Evolutionary conservation across 2,113 vertebrate genomes (phyloP).

Genomic region (Pteropus alecto): DNA sequence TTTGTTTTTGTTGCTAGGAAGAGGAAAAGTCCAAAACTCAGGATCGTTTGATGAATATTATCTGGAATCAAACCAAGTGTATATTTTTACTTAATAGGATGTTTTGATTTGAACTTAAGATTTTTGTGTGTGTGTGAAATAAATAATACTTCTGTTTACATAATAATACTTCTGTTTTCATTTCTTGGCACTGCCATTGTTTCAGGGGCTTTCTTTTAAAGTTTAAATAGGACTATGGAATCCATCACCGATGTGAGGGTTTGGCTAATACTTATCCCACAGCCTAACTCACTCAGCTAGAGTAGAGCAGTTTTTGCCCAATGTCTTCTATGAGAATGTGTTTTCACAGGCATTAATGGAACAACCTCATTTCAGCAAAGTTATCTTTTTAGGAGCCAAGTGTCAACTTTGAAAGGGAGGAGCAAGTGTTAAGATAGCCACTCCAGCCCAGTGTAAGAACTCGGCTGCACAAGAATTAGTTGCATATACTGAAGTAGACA

Average conservation of each 20-base stretch:
- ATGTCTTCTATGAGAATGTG: background rate
- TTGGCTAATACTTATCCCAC: background rate
- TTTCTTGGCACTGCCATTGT: background rate
- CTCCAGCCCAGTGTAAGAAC: background rate
- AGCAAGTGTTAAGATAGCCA: background rate
- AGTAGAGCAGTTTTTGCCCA: background rate
- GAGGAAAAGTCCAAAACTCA: background rate
- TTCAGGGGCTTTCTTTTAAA: background rate
- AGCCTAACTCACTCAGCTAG: background rate
- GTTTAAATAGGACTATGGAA: background rate
- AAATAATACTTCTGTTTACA: too few species aligned
- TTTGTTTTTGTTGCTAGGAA: slow-evolving; percentile 22
- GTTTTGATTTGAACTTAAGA: background rate
- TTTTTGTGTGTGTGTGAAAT: background rate
- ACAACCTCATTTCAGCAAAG: background rate
- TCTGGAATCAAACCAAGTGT: background rate
- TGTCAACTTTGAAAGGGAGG: background rate
- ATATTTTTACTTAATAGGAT: slow-evolving; percentile 19
- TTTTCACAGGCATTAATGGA: background rate
- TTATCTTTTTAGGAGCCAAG: background rate
- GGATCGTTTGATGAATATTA: background rate
- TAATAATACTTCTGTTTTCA: too few species aligned
- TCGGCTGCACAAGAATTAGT: background rate
- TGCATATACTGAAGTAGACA: background rate
- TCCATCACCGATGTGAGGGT: background rate